Evolutionary conservation across 2,113 vertebrate species (phyloP).

Genomic region (Sinocyclocheilus rhinocerous): DNA sequence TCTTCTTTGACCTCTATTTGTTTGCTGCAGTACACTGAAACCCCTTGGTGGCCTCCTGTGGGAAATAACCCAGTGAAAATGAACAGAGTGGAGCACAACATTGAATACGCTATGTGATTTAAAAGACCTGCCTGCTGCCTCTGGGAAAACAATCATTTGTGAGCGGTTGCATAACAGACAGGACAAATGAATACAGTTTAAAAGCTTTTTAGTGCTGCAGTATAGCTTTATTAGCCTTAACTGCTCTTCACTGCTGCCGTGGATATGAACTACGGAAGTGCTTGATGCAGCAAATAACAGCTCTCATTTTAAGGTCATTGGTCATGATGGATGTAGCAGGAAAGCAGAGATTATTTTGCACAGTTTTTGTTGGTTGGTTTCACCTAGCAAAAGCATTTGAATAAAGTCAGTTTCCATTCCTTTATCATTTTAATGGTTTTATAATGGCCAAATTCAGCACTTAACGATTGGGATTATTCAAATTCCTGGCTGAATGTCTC

Average conservation of each 20-base stretch:
- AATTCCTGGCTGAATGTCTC: background rate
- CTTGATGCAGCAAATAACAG: slow-evolving; percentile 19
- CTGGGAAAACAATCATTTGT: slow-evolving; percentile 47
- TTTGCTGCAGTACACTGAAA: slow-evolving; percentile 54
- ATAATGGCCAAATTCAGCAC: slow-evolving; percentile 39
- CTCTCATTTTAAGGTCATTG: slow-evolving; percentile 40
- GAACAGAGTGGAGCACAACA: slow-evolving; percentile 42
- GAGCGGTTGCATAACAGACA: slow-evolving; percentile 65
- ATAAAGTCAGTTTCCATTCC: slow-evolving; percentile 15
- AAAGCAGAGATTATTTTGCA: background rate
- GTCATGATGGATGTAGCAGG: background rate
- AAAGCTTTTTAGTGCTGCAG: slow-evolving; percentile 41
- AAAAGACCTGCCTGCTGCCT: slow-evolving; percentile 43
- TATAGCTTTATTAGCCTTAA: slow-evolving; percentile 36
- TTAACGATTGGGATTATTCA: slow-evolving; percentile 10
- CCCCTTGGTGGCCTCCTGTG: slow-evolving; percentile 45
- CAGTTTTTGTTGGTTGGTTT: slow-evolving; percentile 9
- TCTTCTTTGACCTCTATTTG: slow-evolving; percentile 68
- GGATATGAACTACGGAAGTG: slow-evolving; percentile 11
- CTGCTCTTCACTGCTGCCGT: background rate
- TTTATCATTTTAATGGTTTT: slow-evolving; percentile 49
- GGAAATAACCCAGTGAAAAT: slow-evolving; percentile 59
- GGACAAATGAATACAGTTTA: slow-evolving; percentile 58
- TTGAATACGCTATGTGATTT: slow-evolving; percentile 63
- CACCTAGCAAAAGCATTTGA: slow-evolving; percentile 2